Percentiles rank a stretch among this genome's conserved stretches.
Evolutionary conservation across 2,113 vertebrate genomes (phyloP).

Genomic region (Phyllopteryx taeniolatus): DNA sequence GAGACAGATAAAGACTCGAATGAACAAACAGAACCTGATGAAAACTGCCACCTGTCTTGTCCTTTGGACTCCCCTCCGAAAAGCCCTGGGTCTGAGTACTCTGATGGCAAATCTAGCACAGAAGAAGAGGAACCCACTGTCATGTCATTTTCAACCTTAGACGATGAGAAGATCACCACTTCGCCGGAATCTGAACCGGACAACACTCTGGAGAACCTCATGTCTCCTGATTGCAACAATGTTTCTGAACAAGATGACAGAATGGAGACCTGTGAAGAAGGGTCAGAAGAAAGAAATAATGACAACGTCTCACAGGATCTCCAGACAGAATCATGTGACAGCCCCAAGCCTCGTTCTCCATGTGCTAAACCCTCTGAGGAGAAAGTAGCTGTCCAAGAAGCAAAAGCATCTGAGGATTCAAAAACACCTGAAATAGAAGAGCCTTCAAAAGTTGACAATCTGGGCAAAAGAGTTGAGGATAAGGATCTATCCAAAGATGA

Average conservation of each 20-base stretch:
- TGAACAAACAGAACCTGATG: conserved; percentile 18
- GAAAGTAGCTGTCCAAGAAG: background rate
- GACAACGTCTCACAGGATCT: conserved; percentile 19
- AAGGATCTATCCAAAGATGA: conserved; percentile 75
- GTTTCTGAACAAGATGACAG: conserved; percentile 18
- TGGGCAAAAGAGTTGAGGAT: conserved; percentile 33
- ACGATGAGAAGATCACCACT: conserved; percentile 21
- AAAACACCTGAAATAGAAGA: conserved; percentile 2
- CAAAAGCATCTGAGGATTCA: conserved; percentile 11
- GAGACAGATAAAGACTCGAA: conserved; percentile 25
- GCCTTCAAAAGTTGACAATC: conserved; percentile 13
- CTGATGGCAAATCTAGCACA: conserved; percentile 9
- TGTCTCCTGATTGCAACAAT: conserved; percentile 36
- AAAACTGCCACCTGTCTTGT: conserved; percentile 13
- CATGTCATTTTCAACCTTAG: conserved; percentile 24
- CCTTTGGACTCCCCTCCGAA: conserved; percentile 26
- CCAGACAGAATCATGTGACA: conserved; percentile 11
- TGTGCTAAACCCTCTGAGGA: conserved; percentile 21
- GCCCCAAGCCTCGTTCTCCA: background rate
- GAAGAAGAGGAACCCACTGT: conserved; percentile 19
- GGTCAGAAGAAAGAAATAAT: conserved; percentile 10
- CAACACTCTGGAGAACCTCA: conserved; percentile 13
- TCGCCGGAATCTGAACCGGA: conserved; percentile 26
- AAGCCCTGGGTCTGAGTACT: conserved; percentile 26
- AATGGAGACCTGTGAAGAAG: conserved; percentile 31